A percentile compares a stretch with the other conserved stretches of the same genome.
Conservation (phyloP, 2,113 vertebrate genomes). For the Chloebia gouldiae region DNA sequence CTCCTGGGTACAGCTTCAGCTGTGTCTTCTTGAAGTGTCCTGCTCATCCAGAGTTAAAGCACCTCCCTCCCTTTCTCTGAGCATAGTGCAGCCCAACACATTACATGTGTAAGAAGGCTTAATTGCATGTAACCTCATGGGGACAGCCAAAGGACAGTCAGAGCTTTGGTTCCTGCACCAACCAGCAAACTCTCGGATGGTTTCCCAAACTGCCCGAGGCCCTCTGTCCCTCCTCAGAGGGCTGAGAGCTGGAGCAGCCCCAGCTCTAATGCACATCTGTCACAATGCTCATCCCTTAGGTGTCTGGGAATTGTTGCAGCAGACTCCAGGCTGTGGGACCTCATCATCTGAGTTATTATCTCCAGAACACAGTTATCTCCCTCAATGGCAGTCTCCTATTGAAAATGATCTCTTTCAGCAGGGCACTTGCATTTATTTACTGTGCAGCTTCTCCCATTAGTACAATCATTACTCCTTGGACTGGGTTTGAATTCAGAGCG, state of each 20-base stretch:
- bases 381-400: background rate
- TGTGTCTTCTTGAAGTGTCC: background rate
- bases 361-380: background rate
- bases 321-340: background rate
- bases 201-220: background rate
- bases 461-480: conserved; percentile 62
- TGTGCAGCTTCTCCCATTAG: conserved; percentile 63
- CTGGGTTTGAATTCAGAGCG: conserved; percentile 59
- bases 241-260: background rate
- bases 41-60: background rate
- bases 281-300: background rate
- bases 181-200: background rate
- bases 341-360: background rate
- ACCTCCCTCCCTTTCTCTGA: background rate
- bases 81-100: background rate
- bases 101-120: background rate
- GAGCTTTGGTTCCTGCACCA: background rate
- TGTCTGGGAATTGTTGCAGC: background rate
- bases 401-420: conserved; percentile 3
- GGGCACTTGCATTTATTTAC: conserved; percentile 63
- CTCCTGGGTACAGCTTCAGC: background rate
- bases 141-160: background rate
- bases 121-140: background rate
- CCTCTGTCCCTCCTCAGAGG: background rate
- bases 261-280: accelerated